Percentiles rank a stretch among this genome's conserved stretches.
These are phyloP conservation scores for Erinaceus europaeus DNA, from an alignment of 2,113 vertebrate genomes.

Conservation along the genomic window DNA sequence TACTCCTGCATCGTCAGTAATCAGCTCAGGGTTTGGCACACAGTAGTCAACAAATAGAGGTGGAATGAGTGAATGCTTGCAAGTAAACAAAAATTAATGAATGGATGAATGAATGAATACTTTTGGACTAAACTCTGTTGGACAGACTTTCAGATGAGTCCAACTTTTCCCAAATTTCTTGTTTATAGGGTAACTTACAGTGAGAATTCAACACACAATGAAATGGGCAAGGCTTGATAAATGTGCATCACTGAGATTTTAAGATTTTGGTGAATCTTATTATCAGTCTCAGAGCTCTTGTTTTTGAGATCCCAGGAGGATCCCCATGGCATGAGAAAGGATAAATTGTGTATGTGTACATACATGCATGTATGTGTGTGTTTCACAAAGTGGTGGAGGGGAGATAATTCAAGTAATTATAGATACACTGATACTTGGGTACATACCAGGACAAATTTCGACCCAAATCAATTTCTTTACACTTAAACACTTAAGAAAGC, in stretches of 20 bases:
- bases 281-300: neutral
- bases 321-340: neutral
- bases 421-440: neutral
- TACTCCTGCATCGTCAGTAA: neutral
- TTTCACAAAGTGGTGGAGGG: neutral
- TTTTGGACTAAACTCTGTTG: neutral
- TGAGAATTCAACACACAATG: neutral
- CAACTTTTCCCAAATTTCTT: neutral
- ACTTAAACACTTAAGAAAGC: constrained; percentile 44
- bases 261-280: neutral
- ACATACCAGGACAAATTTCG: constrained; percentile 30
- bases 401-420: constrained; percentile 12
- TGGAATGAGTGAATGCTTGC: neutral
- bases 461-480: neutral
- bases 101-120: neutral
- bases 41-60: neutral
- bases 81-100: neutral
- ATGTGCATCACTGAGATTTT: neutral
- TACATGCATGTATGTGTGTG: neutral
- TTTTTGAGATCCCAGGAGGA: neutral
- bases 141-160: neutral
- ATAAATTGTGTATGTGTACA: neutral
- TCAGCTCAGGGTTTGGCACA: neutral
- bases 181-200: neutral
- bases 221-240: neutral